phyloP scores from a whole-genome alignment of 2,113 vertebrate species.

The Trematocara nigrifrons region DNA sequence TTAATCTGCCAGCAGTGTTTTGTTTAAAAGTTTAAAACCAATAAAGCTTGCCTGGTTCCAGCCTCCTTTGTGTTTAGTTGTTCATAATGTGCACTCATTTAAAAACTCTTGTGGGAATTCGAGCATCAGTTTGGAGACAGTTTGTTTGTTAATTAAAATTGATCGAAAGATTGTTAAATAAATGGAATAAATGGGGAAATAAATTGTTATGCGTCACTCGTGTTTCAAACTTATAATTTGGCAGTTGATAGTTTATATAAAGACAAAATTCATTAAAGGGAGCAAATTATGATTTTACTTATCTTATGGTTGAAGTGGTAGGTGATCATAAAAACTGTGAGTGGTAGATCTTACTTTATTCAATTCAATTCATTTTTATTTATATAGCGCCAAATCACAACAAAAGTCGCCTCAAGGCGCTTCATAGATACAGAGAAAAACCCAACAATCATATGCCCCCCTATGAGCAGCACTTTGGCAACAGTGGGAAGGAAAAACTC shows the following conservation, averaged over 20 bases:
- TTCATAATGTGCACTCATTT: background rate
- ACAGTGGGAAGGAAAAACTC: background rate
- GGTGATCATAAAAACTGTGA: background rate
- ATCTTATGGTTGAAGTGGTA: background rate
- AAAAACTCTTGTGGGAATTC: background rate
- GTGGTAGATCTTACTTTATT: background rate
- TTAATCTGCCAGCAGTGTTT: conserved; percentile 32
- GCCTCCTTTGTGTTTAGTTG: background rate
- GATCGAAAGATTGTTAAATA: background rate
- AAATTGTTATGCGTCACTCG: background rate
- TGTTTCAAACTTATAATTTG: background rate
- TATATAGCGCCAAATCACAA: no score
- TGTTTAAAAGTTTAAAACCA: conserved; percentile 31
- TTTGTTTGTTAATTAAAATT: background rate
- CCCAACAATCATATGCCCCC: no score
- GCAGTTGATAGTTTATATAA: background rate
- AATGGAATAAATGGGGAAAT: background rate
- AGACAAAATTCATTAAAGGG: background rate
- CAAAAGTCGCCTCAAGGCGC: background rate
- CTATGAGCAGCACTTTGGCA: no score
- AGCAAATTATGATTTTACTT: background rate
- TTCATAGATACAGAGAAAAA: no score
- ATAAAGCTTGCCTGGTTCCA: conserved; percentile 57
- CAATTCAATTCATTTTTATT: background rate
- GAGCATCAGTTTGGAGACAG: background rate